phyloP scores from a whole-genome alignment of 2,113 vertebrate genomes.

The Thryonomys swinderianus region DNA sequence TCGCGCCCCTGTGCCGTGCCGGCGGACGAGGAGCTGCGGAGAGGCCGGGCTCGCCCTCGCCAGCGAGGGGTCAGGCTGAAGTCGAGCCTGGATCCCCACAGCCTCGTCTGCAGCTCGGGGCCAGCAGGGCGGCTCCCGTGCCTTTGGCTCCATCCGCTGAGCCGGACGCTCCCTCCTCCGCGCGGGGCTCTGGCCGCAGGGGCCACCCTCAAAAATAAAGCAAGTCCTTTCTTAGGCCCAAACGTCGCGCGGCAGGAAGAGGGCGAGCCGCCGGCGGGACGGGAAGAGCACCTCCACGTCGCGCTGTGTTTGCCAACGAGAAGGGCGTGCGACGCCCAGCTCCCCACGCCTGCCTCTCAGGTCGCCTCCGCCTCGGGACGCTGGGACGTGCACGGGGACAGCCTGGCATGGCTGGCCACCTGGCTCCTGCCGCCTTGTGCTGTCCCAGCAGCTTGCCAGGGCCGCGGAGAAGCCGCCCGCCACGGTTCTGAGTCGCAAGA shows the following conservation, averaged over 20 bases:
- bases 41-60: neutral
- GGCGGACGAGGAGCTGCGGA: neutral
- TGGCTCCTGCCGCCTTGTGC: neutral
- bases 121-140: neutral
- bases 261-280: neutral
- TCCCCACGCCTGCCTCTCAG: neutral
- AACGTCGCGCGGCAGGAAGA: neutral
- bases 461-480: neutral
- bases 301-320: neutral
- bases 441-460: neutral
- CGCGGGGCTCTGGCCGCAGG: neutral
- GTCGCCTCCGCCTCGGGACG: neutral
- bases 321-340: neutral
- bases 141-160: neutral
- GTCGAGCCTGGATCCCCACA: neutral
- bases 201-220: neutral
- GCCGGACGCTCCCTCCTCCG: neutral
- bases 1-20: accelerated
- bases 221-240: neutral
- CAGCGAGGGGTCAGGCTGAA: neutral
- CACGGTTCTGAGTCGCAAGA: constrained; percentile 35
- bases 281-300: neutral
- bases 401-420: neutral
- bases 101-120: neutral
- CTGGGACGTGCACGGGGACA: neutral